phyloP scores from a whole-genome alignment of 2,888 invertebrate genomes.

The Tillus elongatus region DNA sequence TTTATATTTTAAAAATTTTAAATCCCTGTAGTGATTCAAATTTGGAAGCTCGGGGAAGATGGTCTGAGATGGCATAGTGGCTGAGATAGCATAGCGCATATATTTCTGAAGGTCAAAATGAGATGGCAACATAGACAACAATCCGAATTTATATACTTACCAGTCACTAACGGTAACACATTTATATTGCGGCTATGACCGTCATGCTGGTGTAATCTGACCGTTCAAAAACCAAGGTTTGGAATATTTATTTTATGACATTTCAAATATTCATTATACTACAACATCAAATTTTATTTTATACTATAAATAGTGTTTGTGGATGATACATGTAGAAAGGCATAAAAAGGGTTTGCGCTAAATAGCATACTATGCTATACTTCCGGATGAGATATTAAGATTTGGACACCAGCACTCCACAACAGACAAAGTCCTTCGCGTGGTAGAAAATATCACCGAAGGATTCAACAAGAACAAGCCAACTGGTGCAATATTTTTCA shows the following conservation, averaged over 20 bases:
- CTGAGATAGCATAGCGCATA: conserved; percentile 2
- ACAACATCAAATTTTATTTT: neutral
- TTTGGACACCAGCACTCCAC: no score
- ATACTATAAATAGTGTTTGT: neutral
- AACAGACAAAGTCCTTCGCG: no score
- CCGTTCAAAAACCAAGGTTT: neutral
- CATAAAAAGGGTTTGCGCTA: conserved; percentile 1
- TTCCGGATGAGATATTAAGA: no score
- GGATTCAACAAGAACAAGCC: no score
- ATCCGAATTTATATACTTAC: neutral
- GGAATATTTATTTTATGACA: conserved; percentile 1
- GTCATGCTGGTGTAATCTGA: neutral
- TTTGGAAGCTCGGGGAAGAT: no score
- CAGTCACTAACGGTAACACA: neutral
- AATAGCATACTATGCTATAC: conserved; percentile 1
- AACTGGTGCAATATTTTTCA: no score
- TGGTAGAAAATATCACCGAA: no score
- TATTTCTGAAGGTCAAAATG: neutral
- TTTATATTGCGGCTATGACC: neutral
- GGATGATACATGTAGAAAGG: no score
- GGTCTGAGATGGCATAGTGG: conserved; percentile 2
- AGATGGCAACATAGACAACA: conserved; percentile 2
- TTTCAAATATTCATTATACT: conserved; percentile 1
- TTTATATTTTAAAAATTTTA: no score
- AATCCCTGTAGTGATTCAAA: no score